Conservation (phyloP, 2,113 vertebrate genomes). For the Tautogolabrus adspersus region DNA sequence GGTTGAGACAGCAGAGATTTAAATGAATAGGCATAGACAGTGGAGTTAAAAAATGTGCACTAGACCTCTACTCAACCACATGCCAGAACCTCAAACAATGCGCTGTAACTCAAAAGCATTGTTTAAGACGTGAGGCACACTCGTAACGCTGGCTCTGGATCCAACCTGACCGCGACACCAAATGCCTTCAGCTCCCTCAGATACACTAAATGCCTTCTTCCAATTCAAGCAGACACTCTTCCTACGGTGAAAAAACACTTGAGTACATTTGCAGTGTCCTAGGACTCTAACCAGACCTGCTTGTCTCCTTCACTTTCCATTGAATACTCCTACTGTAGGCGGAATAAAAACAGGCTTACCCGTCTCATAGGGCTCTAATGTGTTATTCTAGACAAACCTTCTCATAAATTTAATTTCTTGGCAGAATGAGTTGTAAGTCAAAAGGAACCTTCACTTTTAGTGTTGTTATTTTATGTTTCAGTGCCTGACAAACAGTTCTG, state of each 20-base stretch:
- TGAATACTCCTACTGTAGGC: constrained; percentile 51
- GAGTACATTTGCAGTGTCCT: constrained; percentile 55
- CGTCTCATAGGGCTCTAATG: constrained; percentile 62
- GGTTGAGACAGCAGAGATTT: constrained; percentile 26
- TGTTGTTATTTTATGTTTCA: constrained; percentile 58
- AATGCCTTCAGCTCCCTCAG: constrained; percentile 51
- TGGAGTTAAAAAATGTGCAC: constrained; percentile 36
- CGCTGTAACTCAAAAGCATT: constrained; percentile 64
- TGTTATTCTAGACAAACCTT: constrained; percentile 75
- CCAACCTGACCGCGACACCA: constrained; percentile 50
- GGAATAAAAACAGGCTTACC: constrained; percentile 59
- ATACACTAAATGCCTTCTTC: constrained; percentile 33
- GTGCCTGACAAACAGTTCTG: constrained; percentile 52
- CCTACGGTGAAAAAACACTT: constrained; percentile 54
- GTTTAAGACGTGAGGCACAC: constrained; percentile 69
- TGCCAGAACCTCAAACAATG: constrained; percentile 64
- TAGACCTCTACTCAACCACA: constrained; percentile 50
- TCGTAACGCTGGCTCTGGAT: constrained; percentile 52
- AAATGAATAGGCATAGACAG: constrained; percentile 38
- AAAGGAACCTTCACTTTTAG: constrained; percentile 58
- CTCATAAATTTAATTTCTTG: constrained; percentile 74
- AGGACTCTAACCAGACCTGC: constrained; percentile 44
- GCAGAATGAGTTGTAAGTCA: constrained; percentile 57
- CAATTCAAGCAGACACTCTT: constrained; percentile 44
- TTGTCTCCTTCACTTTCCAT: constrained; percentile 52